Percentiles rank a stretch among this genome's conserved stretches.
Evolutionary conservation across 2,888 invertebrate species (phyloP).

Genomic region (Trichopoda pennipes): DNA sequence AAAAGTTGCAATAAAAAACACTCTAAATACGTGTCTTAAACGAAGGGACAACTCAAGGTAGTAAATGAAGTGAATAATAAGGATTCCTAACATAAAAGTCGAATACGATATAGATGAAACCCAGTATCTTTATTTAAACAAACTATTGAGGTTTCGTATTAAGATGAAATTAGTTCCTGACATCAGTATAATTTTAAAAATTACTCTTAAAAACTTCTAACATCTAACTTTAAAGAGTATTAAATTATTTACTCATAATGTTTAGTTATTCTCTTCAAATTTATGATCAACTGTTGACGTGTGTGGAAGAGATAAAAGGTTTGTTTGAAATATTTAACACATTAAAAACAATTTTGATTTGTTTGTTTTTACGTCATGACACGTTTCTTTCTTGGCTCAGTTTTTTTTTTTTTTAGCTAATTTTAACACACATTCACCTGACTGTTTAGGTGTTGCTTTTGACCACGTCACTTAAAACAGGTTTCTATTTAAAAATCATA

Average conservation of each 20-base stretch:
- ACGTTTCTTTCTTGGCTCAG: neutral
- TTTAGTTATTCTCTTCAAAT: neutral
- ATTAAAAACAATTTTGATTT: neutral
- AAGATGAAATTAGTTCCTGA: too few relatives aligned
- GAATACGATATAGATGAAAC: too few relatives aligned
- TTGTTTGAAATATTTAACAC: neutral
- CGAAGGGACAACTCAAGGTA: too few relatives aligned
- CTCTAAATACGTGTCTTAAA: too few relatives aligned
- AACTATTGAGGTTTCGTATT: too few relatives aligned
- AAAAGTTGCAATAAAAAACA: too few relatives aligned
- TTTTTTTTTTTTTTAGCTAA: slow-evolving; percentile 3
- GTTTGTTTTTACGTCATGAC: slow-evolving; percentile 11
- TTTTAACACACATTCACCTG: slow-evolving; percentile 16
- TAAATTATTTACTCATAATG: neutral
- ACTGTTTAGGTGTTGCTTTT: slow-evolving; percentile 35
- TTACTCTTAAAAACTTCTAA: neutral
- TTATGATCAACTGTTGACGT: neutral
- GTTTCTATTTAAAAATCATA: slow-evolving; percentile 43
- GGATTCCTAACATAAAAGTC: too few relatives aligned
- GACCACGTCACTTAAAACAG: slow-evolving; percentile 65
- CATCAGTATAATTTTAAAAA: too few relatives aligned
- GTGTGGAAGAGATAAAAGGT: neutral
- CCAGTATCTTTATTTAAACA: too few relatives aligned
- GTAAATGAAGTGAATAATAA: too few relatives aligned
- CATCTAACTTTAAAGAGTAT: neutral